A percentile compares a stretch with the other conserved stretches of the same genome.
Conservation (phyloP, 53 echinoderm and acorn worm genomes). For the Antedon mediterranea region DNA sequence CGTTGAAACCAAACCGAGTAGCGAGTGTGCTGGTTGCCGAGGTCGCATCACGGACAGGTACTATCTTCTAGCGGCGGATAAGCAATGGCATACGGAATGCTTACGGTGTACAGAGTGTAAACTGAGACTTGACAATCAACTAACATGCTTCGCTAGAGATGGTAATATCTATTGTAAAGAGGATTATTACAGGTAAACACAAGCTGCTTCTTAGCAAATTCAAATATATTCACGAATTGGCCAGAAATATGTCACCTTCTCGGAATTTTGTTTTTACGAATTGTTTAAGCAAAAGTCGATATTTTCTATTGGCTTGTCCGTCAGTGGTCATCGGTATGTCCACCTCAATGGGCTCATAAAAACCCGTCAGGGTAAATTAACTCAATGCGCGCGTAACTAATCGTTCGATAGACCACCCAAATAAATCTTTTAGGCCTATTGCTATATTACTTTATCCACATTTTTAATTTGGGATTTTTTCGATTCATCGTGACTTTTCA, state of each 20-base stretch:
- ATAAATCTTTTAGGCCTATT: too few relatives aligned
- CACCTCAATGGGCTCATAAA: background rate
- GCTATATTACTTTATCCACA: too few relatives aligned
- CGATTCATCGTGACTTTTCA: too few relatives aligned
- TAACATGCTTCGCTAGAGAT: constrained; percentile 86
- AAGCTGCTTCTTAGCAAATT: too few relatives aligned
- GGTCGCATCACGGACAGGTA: constrained; percentile 69
- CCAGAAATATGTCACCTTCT: too few relatives aligned
- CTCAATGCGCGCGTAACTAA: background rate
- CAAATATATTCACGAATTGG: too few relatives aligned
- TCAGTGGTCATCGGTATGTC: background rate
- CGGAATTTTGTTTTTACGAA: too few relatives aligned
- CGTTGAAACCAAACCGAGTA: background rate
- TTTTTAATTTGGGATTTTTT: too few relatives aligned
- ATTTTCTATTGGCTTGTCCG: background rate
- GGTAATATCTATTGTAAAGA: constrained; percentile 91
- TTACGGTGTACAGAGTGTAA: constrained; percentile 67
- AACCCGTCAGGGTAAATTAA: background rate
- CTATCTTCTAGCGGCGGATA: constrained; percentile 76
- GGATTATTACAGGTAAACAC: constrained; percentile 78
- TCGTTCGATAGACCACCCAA: background rate
- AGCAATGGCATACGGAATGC: constrained; percentile 77
- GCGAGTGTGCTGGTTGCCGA: constrained; percentile 62
- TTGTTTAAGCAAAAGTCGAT: too few relatives aligned
- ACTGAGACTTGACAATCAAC: constrained; percentile 56